Evolutionary conservation across 2,113 vertebrate genomes (phyloP), one percentile per base, ranked within the genome.

Genomic region (Ceuthmochares aereus): DNA sequence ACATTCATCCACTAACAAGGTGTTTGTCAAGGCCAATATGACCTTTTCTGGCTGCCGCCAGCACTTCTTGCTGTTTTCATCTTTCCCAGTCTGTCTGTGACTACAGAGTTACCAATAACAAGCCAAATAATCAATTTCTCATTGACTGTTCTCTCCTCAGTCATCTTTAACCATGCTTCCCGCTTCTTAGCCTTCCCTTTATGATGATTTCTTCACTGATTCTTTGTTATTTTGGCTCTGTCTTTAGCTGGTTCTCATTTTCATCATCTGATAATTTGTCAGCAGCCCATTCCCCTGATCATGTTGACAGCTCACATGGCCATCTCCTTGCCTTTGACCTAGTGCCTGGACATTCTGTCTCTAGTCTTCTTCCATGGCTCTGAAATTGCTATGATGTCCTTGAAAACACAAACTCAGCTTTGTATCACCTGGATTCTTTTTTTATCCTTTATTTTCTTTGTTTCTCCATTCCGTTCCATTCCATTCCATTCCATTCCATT

Each of bases 101-200:
- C 83, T 81, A 81, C 60, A 0, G 2, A 93, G 34, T 84, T 89
- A 89, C 56, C 47, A 74, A 40, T 22, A 56, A 70, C 87, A 95
- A 95, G 62, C 82, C 52, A 72, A 88, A 95, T 90, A 90, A 92
- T 95, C 80, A 68, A 92, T 95, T 90, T 81, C 42, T 75, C 56
- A 95, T 95, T 89, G 91, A 96, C 89, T 89, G 72, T 70, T 84
- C 37, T 84, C 47, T 84, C 47, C 73, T 84, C 47, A 81, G 40
- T 40, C 42, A 80, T 32, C 74, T 96, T 79, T 91, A 54, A 87
- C 11, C 0, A 0, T 55, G 32, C 32, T 86, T 90, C 12, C 12
- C 11, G 7, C 30, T 86, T 75, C 60, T 87, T 43, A 90, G 40
- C 26, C 37, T 67, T 91, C 32, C 2, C 3, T 84, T 92, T 81